A percentile compares a stretch with the other conserved stretches of the same genome.
Evolutionary conservation across 1,140 invertebrate species (phyloP).

Genomic region (Lycorma delicatula): DNA sequence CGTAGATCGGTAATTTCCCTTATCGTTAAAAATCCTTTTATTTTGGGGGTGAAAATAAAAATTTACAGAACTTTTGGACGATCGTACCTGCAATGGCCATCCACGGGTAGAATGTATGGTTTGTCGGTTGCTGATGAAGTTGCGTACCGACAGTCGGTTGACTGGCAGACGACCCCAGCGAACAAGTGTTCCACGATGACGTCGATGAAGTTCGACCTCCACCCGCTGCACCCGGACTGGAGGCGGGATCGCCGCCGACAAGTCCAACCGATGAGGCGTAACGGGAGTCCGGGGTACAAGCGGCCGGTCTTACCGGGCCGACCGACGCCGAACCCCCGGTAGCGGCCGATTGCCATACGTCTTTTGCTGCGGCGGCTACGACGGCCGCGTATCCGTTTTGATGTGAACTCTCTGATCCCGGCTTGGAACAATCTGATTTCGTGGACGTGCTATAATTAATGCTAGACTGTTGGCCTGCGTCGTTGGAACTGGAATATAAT

Average conservation of each 20-base stretch:
- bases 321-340: conserved; percentile 37
- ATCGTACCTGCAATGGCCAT: conserved; percentile 90
- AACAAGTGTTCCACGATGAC: conserved; percentile 74
- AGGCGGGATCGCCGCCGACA: conserved; percentile 61
- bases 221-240: conserved; percentile 61
- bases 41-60: too few relatives aligned
- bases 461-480: conserved; percentile 46
- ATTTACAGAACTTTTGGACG: too few relatives aligned
- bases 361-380: conserved; percentile 53
- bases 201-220: conserved; percentile 47
- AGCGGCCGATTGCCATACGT: conserved; percentile 55
- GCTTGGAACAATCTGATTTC: conserved; percentile 33
- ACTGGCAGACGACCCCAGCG: conserved; percentile 60
- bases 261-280: conserved; percentile 48
- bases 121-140: conserved; percentile 70
- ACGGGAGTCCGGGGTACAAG: conserved; percentile 75
- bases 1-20: too few relatives aligned
- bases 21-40: too few relatives aligned
- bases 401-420: conserved; percentile 44
- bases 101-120: conserved; percentile 94
- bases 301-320: conserved; percentile 64
- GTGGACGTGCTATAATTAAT: conserved; percentile 44
- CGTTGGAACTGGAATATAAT: conserved; percentile 60
- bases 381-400: conserved; percentile 57
- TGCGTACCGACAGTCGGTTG: conserved; percentile 66